Base-by-base conservation (phyloP, 2,113 vertebrate species). In the Python bivittatus region DNA sequence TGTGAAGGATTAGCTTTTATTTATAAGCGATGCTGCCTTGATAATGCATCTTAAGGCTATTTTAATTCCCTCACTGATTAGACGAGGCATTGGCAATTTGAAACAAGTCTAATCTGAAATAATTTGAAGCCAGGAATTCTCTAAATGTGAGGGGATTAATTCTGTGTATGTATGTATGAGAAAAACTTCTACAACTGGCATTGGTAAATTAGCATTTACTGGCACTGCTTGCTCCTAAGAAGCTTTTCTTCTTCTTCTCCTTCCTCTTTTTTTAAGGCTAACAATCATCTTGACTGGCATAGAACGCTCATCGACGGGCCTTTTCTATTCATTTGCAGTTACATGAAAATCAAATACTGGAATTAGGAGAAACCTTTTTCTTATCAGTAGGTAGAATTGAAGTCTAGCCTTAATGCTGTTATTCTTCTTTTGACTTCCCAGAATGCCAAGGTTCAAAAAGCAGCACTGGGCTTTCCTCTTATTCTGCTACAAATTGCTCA, bases 81-180 rank as follows among this genome's bases (percentile, higher is more conserved):
- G 48, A 89, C 3, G 60, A 68, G 52, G 48, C 58, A 9, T 89
- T 27, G 12, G 83, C 92, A 56, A 56, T 64, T 92, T 86, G 79
- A 52, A 84, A 86, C 79, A 92, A 89, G 57, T 25, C 83, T 89
- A 92, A 85, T 89, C 92, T 89, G 91, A 91, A 87, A 91, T 91
- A 72, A 87, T 91, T 56, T 68, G 91, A 87, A 87, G 85, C n/a
- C n/a, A 87, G 48, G 85, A 29, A 87, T 87, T 64, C 64, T 89
- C 79, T 90, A 56, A 86, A 44, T 6, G 23, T 42, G 92, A 72
- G 48, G 84, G 52, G 88, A 92, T 92, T 86, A 90, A 33, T 64
- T 85, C 38, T 86, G 79, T 38, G 8, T 64, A 86, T 6, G 48
- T 83, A 60, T 33, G 13, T 53, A 8, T 25, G 56, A 83, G 52